These are phyloP conservation scores for Alaudala cheleensis DNA, from an alignment of 2,113 vertebrate species.

Conservation along the genomic window DNA sequence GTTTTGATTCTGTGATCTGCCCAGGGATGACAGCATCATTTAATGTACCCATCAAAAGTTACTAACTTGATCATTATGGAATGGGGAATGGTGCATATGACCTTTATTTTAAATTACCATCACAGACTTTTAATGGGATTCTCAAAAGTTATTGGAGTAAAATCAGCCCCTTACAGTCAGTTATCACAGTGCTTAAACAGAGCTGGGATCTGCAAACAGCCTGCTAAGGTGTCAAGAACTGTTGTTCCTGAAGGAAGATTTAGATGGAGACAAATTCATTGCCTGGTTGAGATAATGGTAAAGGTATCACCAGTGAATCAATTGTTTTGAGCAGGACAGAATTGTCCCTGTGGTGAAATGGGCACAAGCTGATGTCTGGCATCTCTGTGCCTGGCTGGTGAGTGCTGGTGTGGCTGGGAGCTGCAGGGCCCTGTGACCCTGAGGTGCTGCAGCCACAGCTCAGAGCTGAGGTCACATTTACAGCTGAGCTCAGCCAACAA, in stretches of 20 bases:
- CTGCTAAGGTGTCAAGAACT: not conserved
- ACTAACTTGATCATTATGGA: not conserved
- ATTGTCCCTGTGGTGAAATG: not conserved
- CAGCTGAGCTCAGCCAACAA: not conserved
- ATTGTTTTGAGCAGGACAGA: not conserved
- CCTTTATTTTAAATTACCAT: constrained; percentile 22
- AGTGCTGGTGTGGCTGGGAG: not conserved
- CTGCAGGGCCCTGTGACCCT: not conserved
- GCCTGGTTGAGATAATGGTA: not conserved
- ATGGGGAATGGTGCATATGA: not conserved
- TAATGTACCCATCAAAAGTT: constrained; percentile 18
- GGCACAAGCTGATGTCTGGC: not conserved
- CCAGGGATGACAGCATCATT: not conserved
- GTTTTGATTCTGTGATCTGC: not conserved
- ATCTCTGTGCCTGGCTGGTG: not conserved
- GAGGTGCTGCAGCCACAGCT: not conserved
- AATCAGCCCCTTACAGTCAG: not conserved
- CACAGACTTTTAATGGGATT: not conserved
- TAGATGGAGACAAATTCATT: not conserved
- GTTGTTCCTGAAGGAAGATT: not conserved
- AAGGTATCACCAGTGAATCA: not conserved
- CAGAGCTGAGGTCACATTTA: not conserved
- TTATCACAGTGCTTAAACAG: not conserved
- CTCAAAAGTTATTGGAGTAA: constrained; percentile 13
- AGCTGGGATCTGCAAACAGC: not conserved